Conservation (phyloP, 2,797 vertebrate genomes). For the Sebastes steindachneri region DNA sequence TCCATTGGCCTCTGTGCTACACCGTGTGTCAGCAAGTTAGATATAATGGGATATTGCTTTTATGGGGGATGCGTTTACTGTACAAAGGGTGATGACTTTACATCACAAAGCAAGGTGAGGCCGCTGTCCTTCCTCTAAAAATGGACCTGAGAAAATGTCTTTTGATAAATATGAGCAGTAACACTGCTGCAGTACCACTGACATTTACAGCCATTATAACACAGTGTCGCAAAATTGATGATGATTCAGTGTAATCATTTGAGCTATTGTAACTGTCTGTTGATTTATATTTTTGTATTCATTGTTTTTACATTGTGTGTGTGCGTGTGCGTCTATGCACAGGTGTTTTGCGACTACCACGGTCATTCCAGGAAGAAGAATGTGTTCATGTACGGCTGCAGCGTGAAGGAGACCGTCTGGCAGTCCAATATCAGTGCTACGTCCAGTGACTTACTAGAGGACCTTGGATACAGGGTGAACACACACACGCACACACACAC, state of each 20-base stretch:
- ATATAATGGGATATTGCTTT: conserved; percentile 25
- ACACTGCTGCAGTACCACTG: neutral
- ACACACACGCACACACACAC: neutral
- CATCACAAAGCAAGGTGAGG: conserved; percentile 6
- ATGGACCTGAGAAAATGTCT: neutral
- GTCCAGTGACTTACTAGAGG: conserved; percentile 90
- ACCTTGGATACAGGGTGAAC: conserved; percentile 88
- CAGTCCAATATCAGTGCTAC: conserved; percentile 87
- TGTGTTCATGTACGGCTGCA: conserved; percentile 99
- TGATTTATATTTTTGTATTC: neutral
- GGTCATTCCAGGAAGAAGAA: conserved; percentile 99
- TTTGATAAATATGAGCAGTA: neutral
- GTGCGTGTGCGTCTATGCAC: neutral
- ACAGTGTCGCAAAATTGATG: neutral
- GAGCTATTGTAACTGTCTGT: neutral
- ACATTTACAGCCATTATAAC: neutral
- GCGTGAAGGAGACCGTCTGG: conserved; percentile 96
- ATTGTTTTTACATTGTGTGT: neutral
- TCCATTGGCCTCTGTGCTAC: conserved; percentile 2
- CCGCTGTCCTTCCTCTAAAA: conserved; percentile 1
- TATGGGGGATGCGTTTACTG: conserved; percentile 18
- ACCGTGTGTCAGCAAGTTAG: conserved; percentile 22
- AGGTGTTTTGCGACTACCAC: conserved; percentile 99
- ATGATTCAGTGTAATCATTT: neutral
- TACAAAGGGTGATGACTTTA: neutral